Evolutionary conservation across 2,888 invertebrate genomes (phyloP).

Genomic region (Erpobdella octoculata): DNA sequence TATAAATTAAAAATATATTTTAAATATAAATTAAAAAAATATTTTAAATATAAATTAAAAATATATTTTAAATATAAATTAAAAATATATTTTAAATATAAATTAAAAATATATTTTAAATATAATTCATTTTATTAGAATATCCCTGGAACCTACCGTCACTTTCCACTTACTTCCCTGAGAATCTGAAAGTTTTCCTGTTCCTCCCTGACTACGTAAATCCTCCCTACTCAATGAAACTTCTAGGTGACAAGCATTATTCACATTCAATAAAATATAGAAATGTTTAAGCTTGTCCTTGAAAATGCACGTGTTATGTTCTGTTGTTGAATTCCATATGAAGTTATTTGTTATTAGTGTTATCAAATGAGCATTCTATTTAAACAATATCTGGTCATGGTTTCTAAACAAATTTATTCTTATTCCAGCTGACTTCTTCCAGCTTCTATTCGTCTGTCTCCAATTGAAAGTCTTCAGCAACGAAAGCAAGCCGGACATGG

Average conservation of each 20-base stretch:
- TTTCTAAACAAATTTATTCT: neutral
- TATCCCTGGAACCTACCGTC: conserved; percentile 62
- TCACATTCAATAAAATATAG: too few species aligned
- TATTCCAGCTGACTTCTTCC: conserved; percentile 68
- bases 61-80: neutral
- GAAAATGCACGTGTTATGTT: neutral
- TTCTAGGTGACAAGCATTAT: conserved; percentile 68
- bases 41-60: neutral
- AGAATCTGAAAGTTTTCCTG: conserved; percentile 74
- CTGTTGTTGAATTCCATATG: neutral
- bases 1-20: neutral
- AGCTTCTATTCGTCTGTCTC: conserved; percentile 74
- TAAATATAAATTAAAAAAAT: neutral
- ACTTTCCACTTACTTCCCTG: conserved; percentile 39
- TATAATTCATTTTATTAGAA: conserved; percentile 56
- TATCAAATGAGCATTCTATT: too few species aligned
- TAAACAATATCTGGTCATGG: too few species aligned
- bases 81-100: neutral
- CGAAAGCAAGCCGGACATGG: conserved; percentile 42
- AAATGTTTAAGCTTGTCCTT: neutral
- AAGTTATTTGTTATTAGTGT: neutral
- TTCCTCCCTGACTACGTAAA: conserved; percentile 72
- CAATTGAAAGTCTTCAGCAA: conserved; percentile 73
- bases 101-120: neutral
- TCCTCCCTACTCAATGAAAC: conserved; percentile 69